Base-by-base conservation (phyloP, 1,140 invertebrate species). In the Aphaenogaster rudis region DNA sequence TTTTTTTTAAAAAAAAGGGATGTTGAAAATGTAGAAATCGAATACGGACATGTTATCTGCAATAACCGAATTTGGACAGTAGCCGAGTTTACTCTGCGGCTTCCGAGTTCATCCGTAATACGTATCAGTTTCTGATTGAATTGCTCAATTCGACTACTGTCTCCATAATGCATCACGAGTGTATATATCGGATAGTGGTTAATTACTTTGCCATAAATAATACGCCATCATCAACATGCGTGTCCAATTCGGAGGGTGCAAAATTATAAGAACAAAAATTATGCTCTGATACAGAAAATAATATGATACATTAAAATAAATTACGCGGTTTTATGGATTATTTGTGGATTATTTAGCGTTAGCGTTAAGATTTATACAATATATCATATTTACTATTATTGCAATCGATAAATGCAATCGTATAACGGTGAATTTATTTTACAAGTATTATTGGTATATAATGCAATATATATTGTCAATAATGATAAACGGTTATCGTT, bases 1-100 rank as follows among this genome's bases (percentile, higher is more conserved):
- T 36, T 21, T 21, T 21, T 21, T 21, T 21, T 0, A 45, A 33
- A 45, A 71, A 67, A 69, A 21, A n/a, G 21, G 2, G 17, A 69
- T 69, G n/a, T 71, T 28, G 21, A 71, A 45, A 81, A 45, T 71
- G 4, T 81, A 57, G 42, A 81, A 71, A 52, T 45, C 66, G 1
- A 81, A 57, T 9, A 64, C 36, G 33, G 8, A 8, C 13, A 45
- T 48, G 9, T 59, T 45, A 33, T 33, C 39, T 8, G 28, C 39
- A 36, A 74, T 42, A 61, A 39, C 42, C 6, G 28, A 82, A 57
- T 42, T 42, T 33, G 28, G 8, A 48, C 4, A 36, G 57, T 45
- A 50, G 7, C 17, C 8, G 28, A 82, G 50, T 74, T 84, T 74
- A 33, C 21, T 74, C 71, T 72, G 67, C 28, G 69, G 28, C 7